These are phyloP conservation scores for Ganaspis sp. DNA, from an alignment of 1,140 invertebrate genomes.

Conservation along the genomic window DNA sequence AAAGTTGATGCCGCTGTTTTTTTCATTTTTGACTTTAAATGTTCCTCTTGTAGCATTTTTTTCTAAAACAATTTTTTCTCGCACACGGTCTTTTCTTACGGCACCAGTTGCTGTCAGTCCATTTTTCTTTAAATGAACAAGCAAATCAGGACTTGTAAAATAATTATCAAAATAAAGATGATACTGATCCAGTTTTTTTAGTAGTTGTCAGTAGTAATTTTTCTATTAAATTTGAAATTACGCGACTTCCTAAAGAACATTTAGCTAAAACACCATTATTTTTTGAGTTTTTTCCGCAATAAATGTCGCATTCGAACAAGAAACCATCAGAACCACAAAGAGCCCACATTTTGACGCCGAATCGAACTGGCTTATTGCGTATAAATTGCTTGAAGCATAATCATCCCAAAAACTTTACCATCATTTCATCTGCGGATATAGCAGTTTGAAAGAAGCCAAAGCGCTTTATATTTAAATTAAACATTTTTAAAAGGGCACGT, in stretches of 20 bases:
- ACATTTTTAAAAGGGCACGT: background rate
- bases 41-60: background rate
- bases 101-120: background rate
- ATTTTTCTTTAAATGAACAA: background rate
- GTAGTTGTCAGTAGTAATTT: background rate
- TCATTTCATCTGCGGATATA: slow-evolving; percentile 68
- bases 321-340: too few relatives aligned
- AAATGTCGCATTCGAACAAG: slow-evolving; percentile 38
- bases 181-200: background rate
- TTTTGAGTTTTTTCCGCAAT: background rate
- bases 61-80: slow-evolving; percentile 4
- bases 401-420: slow-evolving; percentile 67
- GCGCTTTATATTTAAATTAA: background rate
- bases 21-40: background rate
- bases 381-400: slow-evolving; percentile 68
- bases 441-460: slow-evolving; percentile 53
- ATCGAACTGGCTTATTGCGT: slow-evolving; percentile 64
- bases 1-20: slow-evolving; percentile 35
- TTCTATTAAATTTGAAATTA: background rate
- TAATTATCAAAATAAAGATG: background rate
- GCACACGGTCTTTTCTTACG: slow-evolving; percentile 17
- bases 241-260: background rate
- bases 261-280: background rate
- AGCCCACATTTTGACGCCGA: slow-evolving; percentile 67
- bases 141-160: background rate